A percentile compares a stretch with the other conserved stretches of the same genome.
Conservation (phyloP, 2,888 invertebrate genomes). For the Cephus rjabovi region DNA sequence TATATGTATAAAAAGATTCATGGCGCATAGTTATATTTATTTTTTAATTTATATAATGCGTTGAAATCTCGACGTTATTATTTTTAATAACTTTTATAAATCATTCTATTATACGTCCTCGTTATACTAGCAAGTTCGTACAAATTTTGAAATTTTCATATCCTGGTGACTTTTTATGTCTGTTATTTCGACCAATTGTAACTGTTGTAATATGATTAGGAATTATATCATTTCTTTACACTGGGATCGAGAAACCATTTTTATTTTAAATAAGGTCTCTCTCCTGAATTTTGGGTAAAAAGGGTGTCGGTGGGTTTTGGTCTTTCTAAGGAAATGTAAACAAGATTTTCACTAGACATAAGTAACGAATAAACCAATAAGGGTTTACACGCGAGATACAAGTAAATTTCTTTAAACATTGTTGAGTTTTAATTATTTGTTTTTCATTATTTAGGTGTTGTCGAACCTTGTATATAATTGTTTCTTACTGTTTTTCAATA, state of each 20-base stretch:
- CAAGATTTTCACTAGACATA: neutral
- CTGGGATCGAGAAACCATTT: neutral
- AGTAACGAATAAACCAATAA: neutral
- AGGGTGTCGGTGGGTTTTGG: neutral
- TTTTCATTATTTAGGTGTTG: neutral
- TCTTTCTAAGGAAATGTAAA: neutral
- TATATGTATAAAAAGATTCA: neutral
- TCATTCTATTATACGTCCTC: neutral
- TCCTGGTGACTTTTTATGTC: neutral
- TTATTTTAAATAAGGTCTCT: neutral
- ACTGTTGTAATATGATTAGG: neutral
- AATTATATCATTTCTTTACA: neutral
- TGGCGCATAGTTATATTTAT: neutral
- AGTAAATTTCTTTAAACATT: neutral
- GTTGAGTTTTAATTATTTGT: neutral
- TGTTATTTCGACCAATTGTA: neutral
- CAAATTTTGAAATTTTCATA: neutral
- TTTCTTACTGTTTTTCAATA: neutral
- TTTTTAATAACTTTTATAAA: neutral
- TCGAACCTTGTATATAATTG: neutral
- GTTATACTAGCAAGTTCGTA: neutral
- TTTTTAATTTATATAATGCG: neutral
- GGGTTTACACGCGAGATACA: neutral
- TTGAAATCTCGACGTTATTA: neutral
- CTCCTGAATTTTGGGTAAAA: neutral